Conservation (phyloP, 2,113 vertebrate genomes). For the Chelonoidis abingdonii region DNA sequence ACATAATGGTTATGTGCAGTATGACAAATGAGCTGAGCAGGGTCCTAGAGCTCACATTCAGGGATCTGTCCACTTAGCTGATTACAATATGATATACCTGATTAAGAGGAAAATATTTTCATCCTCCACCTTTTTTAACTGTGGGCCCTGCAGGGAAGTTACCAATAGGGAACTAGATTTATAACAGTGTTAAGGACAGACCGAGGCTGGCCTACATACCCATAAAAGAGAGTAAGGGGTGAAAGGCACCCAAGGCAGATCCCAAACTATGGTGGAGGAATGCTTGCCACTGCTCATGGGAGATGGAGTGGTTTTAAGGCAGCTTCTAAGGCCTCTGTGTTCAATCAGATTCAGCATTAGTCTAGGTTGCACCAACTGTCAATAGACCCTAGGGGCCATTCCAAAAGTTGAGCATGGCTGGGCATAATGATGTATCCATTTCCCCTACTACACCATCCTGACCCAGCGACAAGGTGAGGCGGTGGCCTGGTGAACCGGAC, state of each 20-base stretch:
- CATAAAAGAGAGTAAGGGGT: neutral
- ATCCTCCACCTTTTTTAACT: fast-evolving
- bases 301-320: neutral
- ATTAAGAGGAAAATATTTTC: neutral
- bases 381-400: neutral
- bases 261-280: fast-evolving
- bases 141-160: neutral
- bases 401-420: neutral
- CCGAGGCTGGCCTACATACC: neutral
- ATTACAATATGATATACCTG: neutral
- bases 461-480: neutral
- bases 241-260: neutral
- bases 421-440: neutral
- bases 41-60: neutral
- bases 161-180: neutral
- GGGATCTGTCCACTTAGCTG: neutral
- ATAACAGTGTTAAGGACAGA: neutral
- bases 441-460: neutral
- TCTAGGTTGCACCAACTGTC: fast-evolving
- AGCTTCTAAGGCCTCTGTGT: neutral
- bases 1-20: neutral
- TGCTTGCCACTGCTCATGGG: neutral
- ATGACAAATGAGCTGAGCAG: neutral
- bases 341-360: neutral
- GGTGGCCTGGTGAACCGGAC: neutral